Conservation (phyloP, 1,140 invertebrate genomes). For the Macrobrachium nipponense region DNA sequence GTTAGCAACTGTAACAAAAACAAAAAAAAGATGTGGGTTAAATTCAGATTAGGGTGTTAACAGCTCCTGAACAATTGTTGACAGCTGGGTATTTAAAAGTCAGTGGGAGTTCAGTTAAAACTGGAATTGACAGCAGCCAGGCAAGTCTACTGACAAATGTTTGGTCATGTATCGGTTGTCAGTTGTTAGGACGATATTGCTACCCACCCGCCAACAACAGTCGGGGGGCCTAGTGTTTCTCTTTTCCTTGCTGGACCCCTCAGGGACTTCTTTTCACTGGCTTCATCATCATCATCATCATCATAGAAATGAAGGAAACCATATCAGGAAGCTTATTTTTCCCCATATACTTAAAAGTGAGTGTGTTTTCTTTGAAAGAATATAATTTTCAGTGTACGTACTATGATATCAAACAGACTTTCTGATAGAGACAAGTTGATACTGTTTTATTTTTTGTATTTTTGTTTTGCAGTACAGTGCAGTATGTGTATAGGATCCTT, state of each 20-base stretch:
- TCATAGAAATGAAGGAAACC: background rate
- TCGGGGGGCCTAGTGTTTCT: constrained; percentile 38
- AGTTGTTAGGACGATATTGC: background rate
- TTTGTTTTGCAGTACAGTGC: constrained; percentile 10
- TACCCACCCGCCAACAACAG: constrained; percentile 15
- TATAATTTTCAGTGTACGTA: background rate
- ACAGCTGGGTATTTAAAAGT: background rate
- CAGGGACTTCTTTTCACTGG: constrained; percentile 10
- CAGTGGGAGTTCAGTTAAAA: too few relatives aligned
- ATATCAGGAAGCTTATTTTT: constrained; percentile 28
- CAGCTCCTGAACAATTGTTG: constrained; percentile 1
- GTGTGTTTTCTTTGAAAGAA: background rate
- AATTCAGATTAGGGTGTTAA: constrained; percentile 12
- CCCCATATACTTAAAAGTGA: background rate
- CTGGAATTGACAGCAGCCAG: constrained; percentile 3
- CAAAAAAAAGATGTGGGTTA: background rate
- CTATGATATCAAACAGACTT: too few relatives aligned
- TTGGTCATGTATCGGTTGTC: constrained; percentile 30
- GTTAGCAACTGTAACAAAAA: background rate
- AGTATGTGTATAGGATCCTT: background rate
- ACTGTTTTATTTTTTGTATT: constrained; percentile 17
- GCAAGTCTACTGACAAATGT: constrained; percentile 13
- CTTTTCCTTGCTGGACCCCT: constrained; percentile 39
- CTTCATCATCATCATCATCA: constrained; percentile 4
- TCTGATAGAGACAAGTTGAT: too few relatives aligned